These are phyloP conservation scores for Itoplectis maculator DNA, from an alignment of 2,888 invertebrate genomes.

Conservation along the genomic window DNA sequence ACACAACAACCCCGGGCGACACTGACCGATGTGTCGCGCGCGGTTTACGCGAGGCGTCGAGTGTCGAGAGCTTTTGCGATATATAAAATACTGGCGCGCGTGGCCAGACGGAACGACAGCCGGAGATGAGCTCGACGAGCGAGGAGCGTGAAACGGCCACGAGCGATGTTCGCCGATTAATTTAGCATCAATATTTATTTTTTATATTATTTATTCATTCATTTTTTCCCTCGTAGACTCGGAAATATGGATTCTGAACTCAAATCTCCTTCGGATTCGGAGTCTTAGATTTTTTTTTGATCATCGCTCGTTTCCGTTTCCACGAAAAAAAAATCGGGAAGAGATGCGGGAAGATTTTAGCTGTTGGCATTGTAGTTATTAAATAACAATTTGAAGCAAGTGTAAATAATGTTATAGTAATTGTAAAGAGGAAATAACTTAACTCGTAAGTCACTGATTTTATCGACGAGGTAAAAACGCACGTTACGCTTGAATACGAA, in stretches of 20 bases:
- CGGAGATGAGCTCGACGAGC: too few species aligned
- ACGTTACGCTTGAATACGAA: conserved; percentile 55
- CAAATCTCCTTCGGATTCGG: too few species aligned
- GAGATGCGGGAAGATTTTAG: conserved; percentile 25
- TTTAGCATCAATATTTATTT: too few species aligned
- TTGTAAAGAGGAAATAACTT: conserved; percentile 56
- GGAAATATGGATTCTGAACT: too few species aligned
- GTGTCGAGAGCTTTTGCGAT: neutral
- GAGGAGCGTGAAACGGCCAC: neutral
- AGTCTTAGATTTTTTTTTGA: too few species aligned
- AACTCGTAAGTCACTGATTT: conserved; percentile 60
- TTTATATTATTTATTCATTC: too few species aligned
- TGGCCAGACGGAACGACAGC: too few species aligned
- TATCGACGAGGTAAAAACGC: conserved; percentile 50
- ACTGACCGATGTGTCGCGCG: conserved; percentile 15
- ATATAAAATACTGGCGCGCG: too few species aligned
- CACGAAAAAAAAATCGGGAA: conserved; percentile 30
- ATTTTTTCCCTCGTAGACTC: too few species aligned
- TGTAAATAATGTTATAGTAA: conserved; percentile 70
- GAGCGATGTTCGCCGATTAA: neutral
- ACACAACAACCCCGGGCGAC: conserved; percentile 2
- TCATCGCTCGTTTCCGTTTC: neutral
- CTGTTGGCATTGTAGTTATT: conserved; percentile 7
- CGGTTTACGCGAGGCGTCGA: neutral
- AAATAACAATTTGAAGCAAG: conserved; percentile 51